Evolutionary conservation across 2,888 invertebrate species (phyloP).

Genomic region (Eilema griseolum): DNA sequence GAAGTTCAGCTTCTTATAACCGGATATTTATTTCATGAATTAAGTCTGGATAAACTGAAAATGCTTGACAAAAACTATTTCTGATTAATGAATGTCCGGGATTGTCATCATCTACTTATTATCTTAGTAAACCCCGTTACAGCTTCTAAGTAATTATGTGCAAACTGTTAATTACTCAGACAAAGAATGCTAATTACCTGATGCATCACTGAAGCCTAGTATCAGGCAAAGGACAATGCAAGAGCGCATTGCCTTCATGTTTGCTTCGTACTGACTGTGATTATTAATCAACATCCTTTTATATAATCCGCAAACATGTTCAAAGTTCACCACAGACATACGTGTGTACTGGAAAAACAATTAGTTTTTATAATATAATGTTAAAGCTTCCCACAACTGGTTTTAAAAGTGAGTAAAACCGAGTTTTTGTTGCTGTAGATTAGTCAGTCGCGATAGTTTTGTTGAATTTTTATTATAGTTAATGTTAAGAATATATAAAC

Average conservation of each 20-base stretch:
- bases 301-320: constrained; percentile 71
- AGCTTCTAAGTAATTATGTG: background rate
- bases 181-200: constrained; percentile 57
- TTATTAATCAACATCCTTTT: constrained; percentile 69
- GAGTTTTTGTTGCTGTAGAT: constrained; percentile 48
- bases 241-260: constrained; percentile 68
- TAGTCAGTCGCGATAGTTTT: constrained; percentile 50
- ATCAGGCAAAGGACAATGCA: constrained; percentile 60
- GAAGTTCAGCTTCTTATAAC: background rate
- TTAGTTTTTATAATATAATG: constrained; percentile 52
- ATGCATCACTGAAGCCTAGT: constrained; percentile 53
- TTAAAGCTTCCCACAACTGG: constrained; percentile 50
- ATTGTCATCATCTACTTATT: background rate
- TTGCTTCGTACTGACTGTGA: constrained; percentile 62
- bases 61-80: background rate
- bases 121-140: background rate
- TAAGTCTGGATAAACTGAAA: background rate
- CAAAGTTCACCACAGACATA: constrained; percentile 64
- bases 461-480: background rate
- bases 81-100: background rate
- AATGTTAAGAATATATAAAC: background rate
- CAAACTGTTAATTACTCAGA: constrained; percentile 22
- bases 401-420: constrained; percentile 44
- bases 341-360: constrained; percentile 68
- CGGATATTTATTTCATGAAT: background rate